These are phyloP conservation scores for Drosophila barbarae DNA, from an alignment of 2,888 invertebrate genomes.

Conservation along the genomic window DNA sequence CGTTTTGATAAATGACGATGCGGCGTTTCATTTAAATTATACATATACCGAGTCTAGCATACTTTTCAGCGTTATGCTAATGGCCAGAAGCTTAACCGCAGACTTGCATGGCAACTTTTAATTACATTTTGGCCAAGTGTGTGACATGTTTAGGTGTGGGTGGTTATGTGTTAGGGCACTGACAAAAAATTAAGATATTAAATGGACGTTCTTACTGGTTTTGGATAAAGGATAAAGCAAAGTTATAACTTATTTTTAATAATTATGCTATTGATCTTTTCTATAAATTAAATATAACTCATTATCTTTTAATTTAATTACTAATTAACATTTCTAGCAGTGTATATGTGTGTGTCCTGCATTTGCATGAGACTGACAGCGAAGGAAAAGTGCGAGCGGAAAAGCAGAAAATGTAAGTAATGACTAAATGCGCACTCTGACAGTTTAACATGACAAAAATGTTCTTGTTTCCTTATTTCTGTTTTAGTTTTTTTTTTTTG, in stretches of 20 bases:
- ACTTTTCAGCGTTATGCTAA: constrained; percentile 66
- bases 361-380: constrained; percentile 58
- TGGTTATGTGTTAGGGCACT: neutral
- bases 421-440: constrained; percentile 76
- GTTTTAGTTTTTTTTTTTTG: constrained; percentile 52
- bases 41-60: constrained; percentile 47
- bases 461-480: constrained; percentile 56
- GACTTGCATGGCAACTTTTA: constrained; percentile 70
- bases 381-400: constrained; percentile 35
- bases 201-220: neutral
- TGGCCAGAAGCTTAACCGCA: constrained; percentile 59
- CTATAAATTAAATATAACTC: too few relatives aligned
- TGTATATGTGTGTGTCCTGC: constrained; percentile 39
- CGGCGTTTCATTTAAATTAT: constrained; percentile 53
- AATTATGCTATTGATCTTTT: too few relatives aligned
- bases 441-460: constrained; percentile 76
- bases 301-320: neutral
- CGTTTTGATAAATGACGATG: constrained; percentile 63
- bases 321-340: neutral
- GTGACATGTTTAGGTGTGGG: constrained; percentile 28
- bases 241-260: neutral
- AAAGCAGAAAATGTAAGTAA: constrained; percentile 68
- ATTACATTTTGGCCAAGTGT: constrained; percentile 66
- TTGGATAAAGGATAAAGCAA: neutral
- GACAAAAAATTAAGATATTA: neutral